Conservation (phyloP, 2,113 vertebrate species). For the Gasterosteus nipponicus region DNA sequence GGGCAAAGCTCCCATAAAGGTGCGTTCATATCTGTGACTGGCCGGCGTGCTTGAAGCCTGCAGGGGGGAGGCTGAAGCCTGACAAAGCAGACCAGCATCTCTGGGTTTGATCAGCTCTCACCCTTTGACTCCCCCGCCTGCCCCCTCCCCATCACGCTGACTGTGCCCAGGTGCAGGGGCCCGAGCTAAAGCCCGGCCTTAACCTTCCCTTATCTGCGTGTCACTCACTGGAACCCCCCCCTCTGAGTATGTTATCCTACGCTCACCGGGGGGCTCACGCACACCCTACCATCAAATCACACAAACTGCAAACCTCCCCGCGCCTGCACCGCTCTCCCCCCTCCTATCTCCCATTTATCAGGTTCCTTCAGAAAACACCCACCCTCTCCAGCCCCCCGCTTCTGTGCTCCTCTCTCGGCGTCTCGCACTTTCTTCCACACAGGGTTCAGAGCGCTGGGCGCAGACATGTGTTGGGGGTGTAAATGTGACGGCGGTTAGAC, state of each 20-base stretch:
- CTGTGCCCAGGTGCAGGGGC: constrained; percentile 74
- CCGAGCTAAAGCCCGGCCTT: constrained; percentile 66
- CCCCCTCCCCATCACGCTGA: constrained; percentile 46
- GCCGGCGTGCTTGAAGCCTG: constrained; percentile 14
- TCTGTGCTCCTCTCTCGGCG: neutral
- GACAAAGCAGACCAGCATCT: constrained; percentile 51
- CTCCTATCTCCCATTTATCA: constrained; percentile 39
- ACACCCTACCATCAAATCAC: constrained; percentile 66
- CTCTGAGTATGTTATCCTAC: constrained; percentile 69
- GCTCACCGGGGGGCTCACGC: constrained; percentile 59
- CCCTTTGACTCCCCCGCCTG: constrained; percentile 52
- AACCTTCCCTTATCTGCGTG: constrained; percentile 80
- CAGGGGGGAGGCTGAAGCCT: constrained; percentile 46
- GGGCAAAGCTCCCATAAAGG: constrained; percentile 98
- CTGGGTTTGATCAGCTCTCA: constrained; percentile 79
- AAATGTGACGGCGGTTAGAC: constrained; percentile 58
- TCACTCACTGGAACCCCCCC: constrained; percentile 71
- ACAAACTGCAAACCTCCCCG: constrained; percentile 50
- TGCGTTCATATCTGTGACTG: constrained; percentile 57
- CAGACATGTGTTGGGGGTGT: constrained; percentile 7
- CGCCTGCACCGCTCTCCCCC: constrained; percentile 31
- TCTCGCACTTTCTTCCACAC: constrained; percentile 16
- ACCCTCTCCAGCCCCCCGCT: neutral
- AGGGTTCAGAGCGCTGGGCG: constrained; percentile 19
- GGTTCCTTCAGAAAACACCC: constrained; percentile 46